Evolutionary conservation across 1,140 invertebrate genomes (phyloP).

Genomic region (Helicorthomorpha holstii): DNA sequence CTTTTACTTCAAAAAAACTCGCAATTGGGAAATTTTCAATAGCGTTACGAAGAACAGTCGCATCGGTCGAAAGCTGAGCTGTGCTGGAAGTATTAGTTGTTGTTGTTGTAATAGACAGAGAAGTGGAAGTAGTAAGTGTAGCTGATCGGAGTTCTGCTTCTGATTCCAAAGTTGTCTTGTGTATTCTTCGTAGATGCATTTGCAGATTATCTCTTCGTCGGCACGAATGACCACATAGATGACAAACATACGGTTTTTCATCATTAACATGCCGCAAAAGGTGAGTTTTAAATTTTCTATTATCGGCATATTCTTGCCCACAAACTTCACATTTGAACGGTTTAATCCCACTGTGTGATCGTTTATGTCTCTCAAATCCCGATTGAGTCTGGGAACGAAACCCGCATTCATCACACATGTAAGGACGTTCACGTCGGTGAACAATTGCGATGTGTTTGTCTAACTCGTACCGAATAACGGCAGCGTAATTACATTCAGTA

Average conservation of each 20-base stretch:
- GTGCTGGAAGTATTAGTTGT: too few relatives aligned
- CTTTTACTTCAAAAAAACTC: too few relatives aligned
- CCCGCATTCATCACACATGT: constrained; percentile 19
- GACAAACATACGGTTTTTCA: constrained; percentile 11
- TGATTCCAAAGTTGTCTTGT: neutral
- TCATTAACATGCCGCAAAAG: constrained; percentile 28
- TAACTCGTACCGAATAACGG: constrained; percentile 30
- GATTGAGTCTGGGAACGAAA: constrained; percentile 9
- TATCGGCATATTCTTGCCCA: constrained; percentile 14
- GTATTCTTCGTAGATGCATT: neutral
- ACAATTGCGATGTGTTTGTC: constrained; percentile 28
- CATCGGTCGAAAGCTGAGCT: too few relatives aligned
- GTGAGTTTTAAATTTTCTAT: constrained; percentile 15
- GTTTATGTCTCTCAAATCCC: constrained; percentile 15
- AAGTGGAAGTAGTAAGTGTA: too few relatives aligned
- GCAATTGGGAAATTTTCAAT: too few relatives aligned
- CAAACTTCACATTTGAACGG: constrained; percentile 19
- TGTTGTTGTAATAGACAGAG: too few relatives aligned
- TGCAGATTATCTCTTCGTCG: neutral
- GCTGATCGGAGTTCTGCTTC: too few relatives aligned
- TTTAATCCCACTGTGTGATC: constrained; percentile 15
- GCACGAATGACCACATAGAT: constrained; percentile 4
- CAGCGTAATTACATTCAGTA: constrained; percentile 28
- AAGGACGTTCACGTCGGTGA: constrained; percentile 16
- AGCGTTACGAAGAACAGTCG: too few relatives aligned